Evolutionary conservation across 1,140 invertebrate species (phyloP).

Genomic region (Macrostomum lignano): DNA sequence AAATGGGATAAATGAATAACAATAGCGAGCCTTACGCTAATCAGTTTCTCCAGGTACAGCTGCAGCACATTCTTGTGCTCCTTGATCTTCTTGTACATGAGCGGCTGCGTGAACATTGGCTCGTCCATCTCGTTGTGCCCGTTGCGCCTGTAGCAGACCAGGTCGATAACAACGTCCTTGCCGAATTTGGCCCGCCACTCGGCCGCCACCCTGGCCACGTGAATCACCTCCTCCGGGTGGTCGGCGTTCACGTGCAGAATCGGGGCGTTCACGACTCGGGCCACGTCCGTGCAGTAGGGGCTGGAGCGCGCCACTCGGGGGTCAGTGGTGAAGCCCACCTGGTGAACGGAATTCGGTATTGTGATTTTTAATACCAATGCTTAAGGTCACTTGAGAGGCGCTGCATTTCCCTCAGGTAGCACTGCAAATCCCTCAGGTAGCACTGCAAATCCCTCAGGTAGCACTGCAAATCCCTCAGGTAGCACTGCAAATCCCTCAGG

Average conservation of each 20-base stretch:
- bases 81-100: constrained; percentile 89
- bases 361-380: too few species aligned
- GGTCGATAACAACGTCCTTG: constrained; percentile 84
- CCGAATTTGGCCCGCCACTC: constrained; percentile 92
- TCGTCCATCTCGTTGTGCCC: constrained; percentile 98
- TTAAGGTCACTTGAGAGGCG: too few species aligned
- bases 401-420: too few species aligned
- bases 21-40: constrained; percentile 51
- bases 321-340: constrained; percentile 92
- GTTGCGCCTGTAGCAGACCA: constrained; percentile 70
- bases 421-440: too few species aligned
- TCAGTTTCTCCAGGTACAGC: constrained; percentile 59
- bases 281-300: constrained; percentile 94
- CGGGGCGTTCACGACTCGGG: constrained; percentile 83
- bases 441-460: too few species aligned
- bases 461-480: too few species aligned
- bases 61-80: constrained; percentile 49
- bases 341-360: constrained; percentile 7
- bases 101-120: constrained; percentile 93
- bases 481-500: too few species aligned
- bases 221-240: constrained; percentile 87
- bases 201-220: constrained; percentile 85
- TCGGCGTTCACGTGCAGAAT: constrained; percentile 99
- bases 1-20: too few species aligned
- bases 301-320: constrained; percentile 73